These are phyloP conservation scores for Gambusia holbrooki DNA, from an alignment of 2,113 vertebrate species.

Conservation along the genomic window DNA sequence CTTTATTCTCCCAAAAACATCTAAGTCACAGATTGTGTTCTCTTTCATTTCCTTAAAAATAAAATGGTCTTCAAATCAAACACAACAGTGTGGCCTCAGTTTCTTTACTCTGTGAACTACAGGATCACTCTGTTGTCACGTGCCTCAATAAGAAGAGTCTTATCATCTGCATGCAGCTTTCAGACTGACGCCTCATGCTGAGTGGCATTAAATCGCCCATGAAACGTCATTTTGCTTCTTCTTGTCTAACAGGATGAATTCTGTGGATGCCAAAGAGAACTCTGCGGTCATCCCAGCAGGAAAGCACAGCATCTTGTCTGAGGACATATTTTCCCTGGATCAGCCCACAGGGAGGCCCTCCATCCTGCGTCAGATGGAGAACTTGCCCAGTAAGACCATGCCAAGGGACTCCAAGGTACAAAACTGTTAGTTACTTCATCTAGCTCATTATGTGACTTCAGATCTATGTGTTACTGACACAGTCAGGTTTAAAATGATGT, in stretches of 20 bases:
- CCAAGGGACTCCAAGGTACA: conserved; percentile 82
- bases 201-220: background rate
- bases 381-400: conserved; percentile 81
- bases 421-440: background rate
- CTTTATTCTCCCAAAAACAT: background rate
- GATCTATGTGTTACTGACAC: background rate
- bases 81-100: background rate
- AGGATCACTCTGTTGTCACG: background rate
- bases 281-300: conserved; percentile 55
- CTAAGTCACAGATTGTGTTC: background rate
- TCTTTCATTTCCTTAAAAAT: background rate
- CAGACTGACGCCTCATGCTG: background rate
- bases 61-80: background rate
- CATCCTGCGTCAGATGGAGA: conserved; percentile 89
- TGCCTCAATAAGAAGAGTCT: conserved; percentile 33
- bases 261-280: conserved; percentile 83
- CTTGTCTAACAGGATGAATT: conserved; percentile 86
- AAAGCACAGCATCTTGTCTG: conserved; percentile 59
- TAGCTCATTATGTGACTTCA: too few species aligned
- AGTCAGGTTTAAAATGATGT: background rate
- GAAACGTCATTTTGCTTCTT: conserved; percentile 1
- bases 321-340: conserved; percentile 81
- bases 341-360: conserved; percentile 86
- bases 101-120: conserved; percentile 2
- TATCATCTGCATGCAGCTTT: conserved; percentile 70